Conservation (phyloP, 2,113 vertebrate genomes). For the Labeo rohita region DNA sequence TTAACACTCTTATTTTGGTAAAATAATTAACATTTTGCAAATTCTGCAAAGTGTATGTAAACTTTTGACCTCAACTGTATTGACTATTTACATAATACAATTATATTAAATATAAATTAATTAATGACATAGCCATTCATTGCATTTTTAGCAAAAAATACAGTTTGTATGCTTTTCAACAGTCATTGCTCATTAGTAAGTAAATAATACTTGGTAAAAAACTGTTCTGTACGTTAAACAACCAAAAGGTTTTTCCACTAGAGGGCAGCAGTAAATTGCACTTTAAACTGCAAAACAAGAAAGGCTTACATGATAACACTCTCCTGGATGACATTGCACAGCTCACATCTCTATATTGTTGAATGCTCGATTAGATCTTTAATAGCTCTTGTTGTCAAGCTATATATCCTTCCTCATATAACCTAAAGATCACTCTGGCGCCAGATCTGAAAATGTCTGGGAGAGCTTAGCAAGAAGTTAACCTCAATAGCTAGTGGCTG, state of each 20-base stretch:
- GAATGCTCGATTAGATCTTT: not conserved
- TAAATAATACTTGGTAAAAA: too few relatives aligned
- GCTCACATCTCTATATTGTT: not conserved
- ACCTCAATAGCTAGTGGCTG: not conserved
- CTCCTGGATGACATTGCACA: not conserved
- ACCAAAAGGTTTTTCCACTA: constrained; percentile 20
- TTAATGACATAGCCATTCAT: not conserved
- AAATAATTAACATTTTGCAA: too few relatives aligned
- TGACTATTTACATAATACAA: too few relatives aligned
- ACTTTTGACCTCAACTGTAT: too few relatives aligned
- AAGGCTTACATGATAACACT: not conserved
- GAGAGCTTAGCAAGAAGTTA: not conserved
- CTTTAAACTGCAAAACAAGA: not conserved
- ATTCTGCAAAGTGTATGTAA: too few relatives aligned
- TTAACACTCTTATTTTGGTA: too few relatives aligned
- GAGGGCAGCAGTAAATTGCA: constrained; percentile 39
- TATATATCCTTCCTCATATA: not conserved
- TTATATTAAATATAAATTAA: not conserved
- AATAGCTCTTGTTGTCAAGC: not conserved
- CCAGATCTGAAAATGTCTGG: not conserved
- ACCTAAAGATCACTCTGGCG: not conserved
- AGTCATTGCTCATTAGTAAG: too few relatives aligned
- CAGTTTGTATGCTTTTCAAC: too few relatives aligned
- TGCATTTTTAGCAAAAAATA: not conserved
- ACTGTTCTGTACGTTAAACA: not conserved